Evolutionary conservation across 2,113 vertebrate species (phyloP).

Genomic region (Alaudala cheleensis): DNA sequence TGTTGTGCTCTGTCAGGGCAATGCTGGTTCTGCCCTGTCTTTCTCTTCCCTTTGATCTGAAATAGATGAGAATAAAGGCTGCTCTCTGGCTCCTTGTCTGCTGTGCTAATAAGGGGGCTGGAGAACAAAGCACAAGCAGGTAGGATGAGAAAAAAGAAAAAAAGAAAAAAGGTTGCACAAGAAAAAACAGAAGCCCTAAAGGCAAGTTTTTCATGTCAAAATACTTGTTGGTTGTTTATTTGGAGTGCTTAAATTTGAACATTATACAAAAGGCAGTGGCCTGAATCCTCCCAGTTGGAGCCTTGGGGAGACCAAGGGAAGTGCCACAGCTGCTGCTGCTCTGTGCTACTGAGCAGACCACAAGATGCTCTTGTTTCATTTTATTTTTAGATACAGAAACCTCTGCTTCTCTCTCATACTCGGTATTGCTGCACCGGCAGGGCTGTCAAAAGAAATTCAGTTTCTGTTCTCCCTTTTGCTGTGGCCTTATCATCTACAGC

Average conservation of each 20-base stretch:
- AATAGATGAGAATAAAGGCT: neutral
- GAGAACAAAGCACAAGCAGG: neutral
- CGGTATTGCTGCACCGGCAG: neutral
- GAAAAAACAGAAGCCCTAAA: neutral
- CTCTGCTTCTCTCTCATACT: neutral
- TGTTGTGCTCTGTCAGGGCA: accelerated
- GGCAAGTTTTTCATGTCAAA: neutral
- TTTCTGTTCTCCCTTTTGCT: neutral
- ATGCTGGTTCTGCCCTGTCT: neutral
- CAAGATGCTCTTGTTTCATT: neutral
- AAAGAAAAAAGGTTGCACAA: neutral
- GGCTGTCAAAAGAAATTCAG: neutral
- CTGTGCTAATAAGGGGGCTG: neutral
- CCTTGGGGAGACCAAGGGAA: neutral
- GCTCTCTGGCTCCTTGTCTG: neutral
- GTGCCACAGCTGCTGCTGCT: neutral
- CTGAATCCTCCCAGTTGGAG: neutral
- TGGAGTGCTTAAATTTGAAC: neutral
- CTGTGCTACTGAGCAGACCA: neutral
- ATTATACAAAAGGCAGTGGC: neutral
- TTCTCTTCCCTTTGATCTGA: neutral
- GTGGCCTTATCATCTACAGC: neutral
- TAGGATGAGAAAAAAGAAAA: neutral
- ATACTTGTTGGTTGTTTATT: neutral
- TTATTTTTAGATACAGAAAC: constrained; percentile 1